A percentile compares a stretch with the other conserved stretches of the same genome.
These are phyloP conservation scores for Strongylocentrotus purpuratus DNA, from an alignment of 35 echinoderm and acorn worm species.

Conservation along the genomic window DNA sequence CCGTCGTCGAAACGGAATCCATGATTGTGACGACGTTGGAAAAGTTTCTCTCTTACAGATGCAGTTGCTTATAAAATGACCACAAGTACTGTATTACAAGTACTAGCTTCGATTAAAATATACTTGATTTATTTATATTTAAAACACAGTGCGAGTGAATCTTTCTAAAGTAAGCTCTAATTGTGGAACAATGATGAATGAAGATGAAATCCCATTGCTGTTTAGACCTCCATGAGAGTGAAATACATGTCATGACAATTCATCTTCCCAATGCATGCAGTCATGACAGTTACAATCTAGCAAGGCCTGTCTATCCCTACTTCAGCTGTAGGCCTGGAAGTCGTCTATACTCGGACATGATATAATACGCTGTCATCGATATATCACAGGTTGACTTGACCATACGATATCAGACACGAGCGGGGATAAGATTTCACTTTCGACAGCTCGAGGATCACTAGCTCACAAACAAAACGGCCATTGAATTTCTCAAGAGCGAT, in stretches of 20 bases:
- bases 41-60: not conserved
- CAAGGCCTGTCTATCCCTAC: not conserved
- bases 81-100: too few species aligned
- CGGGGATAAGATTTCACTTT: not conserved
- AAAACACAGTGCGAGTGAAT: too few species aligned
- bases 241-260: too few species aligned
- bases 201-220: too few species aligned
- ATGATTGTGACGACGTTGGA: not conserved
- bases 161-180: too few species aligned
- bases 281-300: not conserved
- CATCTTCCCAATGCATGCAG: not conserved
- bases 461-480: not conserved
- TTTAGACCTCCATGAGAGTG: too few species aligned
- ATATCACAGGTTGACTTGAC: not conserved
- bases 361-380: not conserved
- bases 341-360: not conserved
- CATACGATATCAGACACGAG: not conserved
- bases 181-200: too few species aligned
- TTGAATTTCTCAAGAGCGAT: not conserved
- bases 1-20: not conserved
- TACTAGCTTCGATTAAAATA: too few species aligned
- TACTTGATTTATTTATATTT: too few species aligned
- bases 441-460: not conserved
- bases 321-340: not conserved
- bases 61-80: not conserved